Evolutionary conservation across 2,113 vertebrate genomes (phyloP).

Genomic region (Oreochromis tanganicae): DNA sequence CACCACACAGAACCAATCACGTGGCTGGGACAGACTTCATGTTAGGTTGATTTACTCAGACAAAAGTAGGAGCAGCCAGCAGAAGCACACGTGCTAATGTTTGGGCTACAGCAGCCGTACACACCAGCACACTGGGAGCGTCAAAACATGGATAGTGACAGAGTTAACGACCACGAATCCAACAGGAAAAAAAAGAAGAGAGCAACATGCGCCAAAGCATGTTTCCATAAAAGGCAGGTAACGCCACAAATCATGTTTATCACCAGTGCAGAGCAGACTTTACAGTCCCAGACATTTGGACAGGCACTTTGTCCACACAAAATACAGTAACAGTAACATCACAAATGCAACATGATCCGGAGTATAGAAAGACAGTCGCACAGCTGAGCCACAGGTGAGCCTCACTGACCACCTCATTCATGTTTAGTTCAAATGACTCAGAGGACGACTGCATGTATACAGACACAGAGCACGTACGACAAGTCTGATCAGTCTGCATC

Average conservation of each 20-base stretch:
- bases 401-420: not conserved
- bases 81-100: not conserved
- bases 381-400: not conserved
- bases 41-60: not conserved
- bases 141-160: not conserved
- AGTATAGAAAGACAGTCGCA: not conserved
- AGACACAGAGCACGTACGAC: not conserved
- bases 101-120: not conserved
- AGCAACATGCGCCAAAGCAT: fast-evolving
- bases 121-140: not conserved
- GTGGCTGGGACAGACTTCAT: not conserved
- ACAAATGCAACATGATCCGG: not conserved
- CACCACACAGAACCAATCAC: not conserved
- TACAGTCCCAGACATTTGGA: not conserved
- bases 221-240: not conserved
- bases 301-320: not conserved
- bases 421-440: not conserved
- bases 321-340: no score
- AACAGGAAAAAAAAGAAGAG: not conserved
- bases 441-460: not conserved
- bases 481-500: not conserved
- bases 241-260: not conserved
- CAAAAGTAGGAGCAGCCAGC: not conserved
- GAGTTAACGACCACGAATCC: not conserved
- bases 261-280: not conserved